phyloP scores from a whole-genome alignment of 2,888 invertebrate genomes.

The Reticulitermes lucifugus region DNA sequence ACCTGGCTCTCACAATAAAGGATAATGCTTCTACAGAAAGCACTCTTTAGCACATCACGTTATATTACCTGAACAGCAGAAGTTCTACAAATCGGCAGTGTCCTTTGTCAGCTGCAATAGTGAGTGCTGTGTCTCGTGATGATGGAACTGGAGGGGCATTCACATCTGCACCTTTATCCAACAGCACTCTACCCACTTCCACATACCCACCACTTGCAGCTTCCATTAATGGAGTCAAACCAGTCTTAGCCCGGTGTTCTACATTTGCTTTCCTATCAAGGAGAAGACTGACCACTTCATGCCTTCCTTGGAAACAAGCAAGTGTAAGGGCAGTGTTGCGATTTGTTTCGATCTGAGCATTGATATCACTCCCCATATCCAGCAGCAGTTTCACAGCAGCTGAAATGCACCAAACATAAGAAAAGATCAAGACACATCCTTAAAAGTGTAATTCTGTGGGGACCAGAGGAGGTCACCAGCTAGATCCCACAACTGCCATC shows the following conservation, averaged over 20 bases:
- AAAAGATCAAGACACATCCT: no score
- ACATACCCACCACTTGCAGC: constrained; percentile 99
- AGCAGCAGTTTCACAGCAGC: constrained; percentile 94
- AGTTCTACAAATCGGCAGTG: constrained; percentile 94
- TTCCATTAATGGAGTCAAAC: constrained; percentile 98
- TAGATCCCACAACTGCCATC: no score
- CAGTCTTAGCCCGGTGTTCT: constrained; percentile 99
- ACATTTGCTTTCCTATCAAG: constrained; percentile 98
- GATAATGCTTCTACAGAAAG: no score
- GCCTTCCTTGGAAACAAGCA: constrained; percentile 98
- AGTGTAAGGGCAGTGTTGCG: constrained; percentile 98
- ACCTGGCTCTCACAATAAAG: no score
- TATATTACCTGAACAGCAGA: constrained; percentile 72
- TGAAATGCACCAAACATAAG: constrained; percentile 59
- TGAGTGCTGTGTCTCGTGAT: constrained; percentile 96
- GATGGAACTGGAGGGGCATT: constrained; percentile 99
- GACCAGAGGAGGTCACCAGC: no score
- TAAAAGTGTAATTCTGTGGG: no score
- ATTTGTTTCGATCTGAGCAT: constrained; percentile 99
- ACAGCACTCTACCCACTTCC: constrained; percentile 94
- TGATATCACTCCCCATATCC: constrained; percentile 99
- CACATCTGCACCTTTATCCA: constrained; percentile 98
- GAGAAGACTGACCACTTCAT: constrained; percentile 96
- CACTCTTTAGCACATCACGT: not conserved
- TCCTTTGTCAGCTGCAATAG: constrained; percentile 99